Conservation (phyloP, 2,888 invertebrate genomes). For the Gisinianus flammeolus region DNA sequence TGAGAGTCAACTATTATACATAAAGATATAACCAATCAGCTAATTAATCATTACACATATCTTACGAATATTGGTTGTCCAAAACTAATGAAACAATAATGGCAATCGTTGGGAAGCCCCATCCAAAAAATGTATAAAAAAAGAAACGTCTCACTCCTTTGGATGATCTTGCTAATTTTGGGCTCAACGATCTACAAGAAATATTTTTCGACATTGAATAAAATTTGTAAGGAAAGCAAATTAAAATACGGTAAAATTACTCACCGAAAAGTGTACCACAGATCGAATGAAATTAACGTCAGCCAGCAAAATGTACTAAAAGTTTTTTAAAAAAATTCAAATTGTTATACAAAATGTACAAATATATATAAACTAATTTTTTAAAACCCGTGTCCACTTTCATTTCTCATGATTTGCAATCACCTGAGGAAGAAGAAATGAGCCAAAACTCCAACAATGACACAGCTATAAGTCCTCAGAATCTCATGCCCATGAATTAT, state of each 20-base stretch:
- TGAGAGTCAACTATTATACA: too few species aligned
- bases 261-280: conserved; percentile 55
- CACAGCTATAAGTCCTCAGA: background rate
- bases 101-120: conserved; percentile 23
- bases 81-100: conserved; percentile 18
- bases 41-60: too few species aligned
- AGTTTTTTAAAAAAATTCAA: too few species aligned
- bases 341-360: too few species aligned
- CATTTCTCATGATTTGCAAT: too few species aligned
- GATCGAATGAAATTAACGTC: conserved; percentile 51
- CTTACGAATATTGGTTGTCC: background rate
- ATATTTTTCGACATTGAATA: background rate
- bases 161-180: conserved; percentile 19
- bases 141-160: conserved; percentile 18
- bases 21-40: too few species aligned
- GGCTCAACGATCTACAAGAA: conserved; percentile 20
- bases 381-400: too few species aligned
- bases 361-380: too few species aligned
- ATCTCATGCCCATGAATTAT: background rate
- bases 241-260: too few species aligned
- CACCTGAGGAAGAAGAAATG: conserved; percentile 51
- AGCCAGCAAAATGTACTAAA: conserved; percentile 53
- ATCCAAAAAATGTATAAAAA: conserved; percentile 31
- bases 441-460: conserved; percentile 44
- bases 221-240: background rate